phyloP scores from a whole-genome alignment of 1,140 invertebrate genomes.

The Drosophila ogumai region DNA sequence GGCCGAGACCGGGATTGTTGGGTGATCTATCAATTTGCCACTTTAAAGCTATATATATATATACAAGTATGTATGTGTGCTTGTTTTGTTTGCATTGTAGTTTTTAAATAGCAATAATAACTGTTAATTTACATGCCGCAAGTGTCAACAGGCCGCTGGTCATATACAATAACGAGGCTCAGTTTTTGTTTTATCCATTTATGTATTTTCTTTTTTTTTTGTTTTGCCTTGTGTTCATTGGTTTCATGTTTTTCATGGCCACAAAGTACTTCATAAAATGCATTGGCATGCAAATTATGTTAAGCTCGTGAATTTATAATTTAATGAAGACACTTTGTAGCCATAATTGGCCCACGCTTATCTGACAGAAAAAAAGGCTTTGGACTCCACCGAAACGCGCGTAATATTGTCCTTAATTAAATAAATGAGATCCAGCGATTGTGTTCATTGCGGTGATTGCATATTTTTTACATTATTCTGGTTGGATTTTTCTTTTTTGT shows the following conservation, averaged over 20 bases:
- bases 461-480: slow-evolving; percentile 50
- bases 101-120: slow-evolving; percentile 67
- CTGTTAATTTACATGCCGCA: slow-evolving; percentile 78
- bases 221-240: slow-evolving; percentile 33
- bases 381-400: slow-evolving; percentile 34
- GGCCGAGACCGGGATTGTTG: slow-evolving; percentile 33
- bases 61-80: background rate
- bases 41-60: slow-evolving; percentile 48
- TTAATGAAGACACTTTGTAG: slow-evolving; percentile 83
- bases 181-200: slow-evolving; percentile 33
- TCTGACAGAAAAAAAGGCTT: background rate
- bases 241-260: slow-evolving; percentile 60
- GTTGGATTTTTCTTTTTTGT: slow-evolving; percentile 5
- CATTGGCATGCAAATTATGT: slow-evolving; percentile 81
- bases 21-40: slow-evolving; percentile 77
- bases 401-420: slow-evolving; percentile 82
- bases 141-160: slow-evolving; percentile 76
- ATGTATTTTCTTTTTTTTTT: slow-evolving; percentile 16
- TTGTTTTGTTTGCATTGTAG: slow-evolving; percentile 35
- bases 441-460: slow-evolving; percentile 59
- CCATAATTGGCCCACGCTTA: slow-evolving; percentile 70
- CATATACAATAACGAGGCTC: slow-evolving; percentile 66
- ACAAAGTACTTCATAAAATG: slow-evolving; percentile 78
- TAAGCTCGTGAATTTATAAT: slow-evolving; percentile 83
- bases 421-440: slow-evolving; percentile 76